Evolutionary conservation across 2,888 invertebrate genomes (phyloP).

Genomic region (Caenorhabditis plicata): DNA sequence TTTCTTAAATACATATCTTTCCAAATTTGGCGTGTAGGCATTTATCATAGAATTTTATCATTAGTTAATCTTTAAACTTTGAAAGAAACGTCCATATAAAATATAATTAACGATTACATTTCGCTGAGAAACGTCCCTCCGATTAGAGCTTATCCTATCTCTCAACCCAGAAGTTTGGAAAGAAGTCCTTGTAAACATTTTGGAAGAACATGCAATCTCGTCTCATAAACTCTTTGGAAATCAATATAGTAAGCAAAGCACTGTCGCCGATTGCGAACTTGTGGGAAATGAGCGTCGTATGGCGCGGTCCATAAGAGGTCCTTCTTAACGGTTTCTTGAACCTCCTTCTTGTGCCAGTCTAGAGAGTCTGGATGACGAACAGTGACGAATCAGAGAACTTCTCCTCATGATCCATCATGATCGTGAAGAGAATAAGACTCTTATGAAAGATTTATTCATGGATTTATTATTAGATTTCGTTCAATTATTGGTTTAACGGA

Average conservation of each 20-base stretch:
- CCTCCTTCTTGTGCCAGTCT: conserved; percentile 61
- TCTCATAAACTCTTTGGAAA: conserved; percentile 64
- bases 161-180: conserved; percentile 64
- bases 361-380: conserved; percentile 62
- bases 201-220: conserved; percentile 66
- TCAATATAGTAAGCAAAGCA: conserved; percentile 66
- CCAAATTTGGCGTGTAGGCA: too few species aligned
- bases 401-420: too few species aligned
- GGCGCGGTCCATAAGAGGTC: conserved; percentile 73
- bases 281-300: conserved; percentile 95
- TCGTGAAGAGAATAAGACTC: too few species aligned
- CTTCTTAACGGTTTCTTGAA: conserved; percentile 56
- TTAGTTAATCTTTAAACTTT: too few species aligned
- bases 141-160: conserved; percentile 65
- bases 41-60: conserved; percentile 28
- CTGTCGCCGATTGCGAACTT: conserved; percentile 69
- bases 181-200: conserved; percentile 66
- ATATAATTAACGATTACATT: conserved; percentile 65
- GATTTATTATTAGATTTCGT: too few species aligned
- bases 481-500: too few species aligned
- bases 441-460: too few species aligned
- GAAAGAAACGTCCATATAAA: too few species aligned
- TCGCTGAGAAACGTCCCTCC: conserved; percentile 65
- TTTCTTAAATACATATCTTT: too few species aligned
- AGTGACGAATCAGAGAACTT: conserved; percentile 48